These are phyloP conservation scores for Morus bassanus DNA, from an alignment of 2,797 vertebrate genomes.

Conservation along the genomic window DNA sequence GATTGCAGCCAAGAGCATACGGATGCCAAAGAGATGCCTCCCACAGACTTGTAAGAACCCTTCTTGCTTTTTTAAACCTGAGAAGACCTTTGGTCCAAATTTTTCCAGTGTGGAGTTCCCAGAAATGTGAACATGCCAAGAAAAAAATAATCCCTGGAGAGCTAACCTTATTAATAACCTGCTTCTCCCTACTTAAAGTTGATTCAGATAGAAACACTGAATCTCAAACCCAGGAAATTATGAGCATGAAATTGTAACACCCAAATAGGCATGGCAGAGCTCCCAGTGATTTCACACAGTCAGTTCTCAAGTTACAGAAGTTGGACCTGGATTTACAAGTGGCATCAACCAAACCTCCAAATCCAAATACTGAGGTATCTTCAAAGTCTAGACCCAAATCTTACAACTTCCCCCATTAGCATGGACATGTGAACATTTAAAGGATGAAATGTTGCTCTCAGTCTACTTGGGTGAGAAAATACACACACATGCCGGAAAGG, in stretches of 20 bases:
- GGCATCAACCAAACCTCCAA: conserved; percentile 1
- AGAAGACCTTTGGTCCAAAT: conserved; percentile 11
- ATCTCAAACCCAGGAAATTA: conserved; percentile 24
- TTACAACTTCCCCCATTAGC: background rate
- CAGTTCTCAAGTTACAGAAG: conserved; percentile 21
- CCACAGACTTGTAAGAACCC: conserved; percentile 15
- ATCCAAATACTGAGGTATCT: background rate
- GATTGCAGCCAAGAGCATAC: background rate
- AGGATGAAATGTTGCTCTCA: background rate
- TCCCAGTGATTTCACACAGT: conserved; percentile 46
- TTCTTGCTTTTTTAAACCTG: conserved; percentile 42
- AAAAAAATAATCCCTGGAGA: conserved; percentile 18
- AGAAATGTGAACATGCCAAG: conserved; percentile 18
- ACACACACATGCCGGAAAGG: accelerated
- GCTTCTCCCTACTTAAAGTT: background rate
- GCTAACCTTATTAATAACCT: background rate
- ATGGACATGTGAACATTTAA: accelerated
- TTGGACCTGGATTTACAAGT: background rate
- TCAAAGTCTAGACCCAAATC: background rate
- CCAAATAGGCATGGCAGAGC: conserved; percentile 46
- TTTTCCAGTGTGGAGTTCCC: conserved; percentile 15
- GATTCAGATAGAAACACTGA: background rate
- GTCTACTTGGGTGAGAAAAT: background rate
- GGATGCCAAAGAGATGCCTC: conserved; percentile 31
- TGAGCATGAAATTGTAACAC: background rate